phyloP scores from a whole-genome alignment of 2,797 vertebrate species.

The Hoplostethus atlanticus region DNA sequence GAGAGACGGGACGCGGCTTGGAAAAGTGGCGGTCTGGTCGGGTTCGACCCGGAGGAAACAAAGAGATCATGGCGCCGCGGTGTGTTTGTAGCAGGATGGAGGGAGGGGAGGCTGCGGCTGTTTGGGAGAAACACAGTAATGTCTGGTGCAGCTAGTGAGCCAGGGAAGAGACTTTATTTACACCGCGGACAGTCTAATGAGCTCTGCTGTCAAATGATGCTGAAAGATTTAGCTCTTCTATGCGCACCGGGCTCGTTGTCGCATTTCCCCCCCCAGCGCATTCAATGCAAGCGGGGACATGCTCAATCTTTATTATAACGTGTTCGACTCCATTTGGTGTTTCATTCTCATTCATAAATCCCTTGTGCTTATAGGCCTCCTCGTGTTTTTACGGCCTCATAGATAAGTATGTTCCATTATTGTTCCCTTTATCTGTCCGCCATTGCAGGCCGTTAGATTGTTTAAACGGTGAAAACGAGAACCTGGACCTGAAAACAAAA shows the following conservation, averaged over 20 bases:
- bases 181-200: not conserved
- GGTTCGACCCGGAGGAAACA: conserved; percentile 84
- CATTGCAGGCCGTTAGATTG: conserved; percentile 15
- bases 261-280: conserved; percentile 40
- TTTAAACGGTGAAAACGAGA: conserved; percentile 6
- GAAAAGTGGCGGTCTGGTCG: conserved; percentile 62
- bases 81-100: conserved; percentile 86
- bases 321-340: not conserved
- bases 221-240: accelerated
- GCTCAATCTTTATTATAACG: not conserved
- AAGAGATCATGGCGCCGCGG: conserved; percentile 87
- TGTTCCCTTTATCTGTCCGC: not conserved
- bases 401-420: accelerated
- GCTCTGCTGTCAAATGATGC: not conserved
- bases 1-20: conserved; percentile 63
- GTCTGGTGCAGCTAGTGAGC: conserved; percentile 13
- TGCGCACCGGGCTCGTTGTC: conserved; percentile 33
- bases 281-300: not conserved
- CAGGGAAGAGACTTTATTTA: conserved; percentile 27
- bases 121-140: conserved; percentile 33
- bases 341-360: no score
- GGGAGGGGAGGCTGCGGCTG: conserved; percentile 86
- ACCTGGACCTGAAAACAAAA: conserved; percentile 11
- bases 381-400: not conserved
- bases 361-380: no score